A percentile compares a stretch with the other conserved stretches of the same genome.
These are phyloP conservation scores for Drosophila differens DNA, from an alignment of 2,888 invertebrate genomes.

Conservation along the genomic window DNA sequence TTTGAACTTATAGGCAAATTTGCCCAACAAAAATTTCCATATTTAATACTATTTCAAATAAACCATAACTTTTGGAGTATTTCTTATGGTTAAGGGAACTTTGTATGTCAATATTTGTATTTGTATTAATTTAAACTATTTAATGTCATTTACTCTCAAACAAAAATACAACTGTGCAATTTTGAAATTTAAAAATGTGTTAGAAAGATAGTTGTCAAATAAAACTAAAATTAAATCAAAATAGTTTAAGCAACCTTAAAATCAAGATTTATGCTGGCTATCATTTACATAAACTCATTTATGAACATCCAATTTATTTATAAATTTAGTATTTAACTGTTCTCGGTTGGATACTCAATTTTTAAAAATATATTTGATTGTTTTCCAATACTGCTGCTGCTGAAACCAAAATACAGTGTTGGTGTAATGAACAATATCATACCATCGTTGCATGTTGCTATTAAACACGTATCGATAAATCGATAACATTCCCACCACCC, in stretches of 20 bases:
- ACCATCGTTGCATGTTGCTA: background rate
- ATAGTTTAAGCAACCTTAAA: background rate
- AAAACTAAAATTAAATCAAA: background rate
- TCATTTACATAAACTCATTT: background rate
- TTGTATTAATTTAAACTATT: background rate
- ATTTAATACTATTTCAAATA: background rate
- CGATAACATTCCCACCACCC: constrained; percentile 14
- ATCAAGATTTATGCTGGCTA: background rate
- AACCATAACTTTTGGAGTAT: background rate
- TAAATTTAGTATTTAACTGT: background rate
- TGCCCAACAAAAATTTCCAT: background rate
- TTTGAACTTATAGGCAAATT: background rate
- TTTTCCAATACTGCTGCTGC: constrained; percentile 2
- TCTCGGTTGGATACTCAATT: background rate
- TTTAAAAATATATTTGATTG: background rate
- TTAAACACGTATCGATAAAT: constrained; percentile 7
- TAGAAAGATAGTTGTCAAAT: background rate
- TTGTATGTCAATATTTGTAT: background rate
- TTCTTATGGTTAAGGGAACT: background rate
- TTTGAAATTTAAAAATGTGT: background rate
- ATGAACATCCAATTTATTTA: background rate
- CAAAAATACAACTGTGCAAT: background rate
- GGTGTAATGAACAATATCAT: background rate
- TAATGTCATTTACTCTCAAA: background rate
- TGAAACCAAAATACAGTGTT: background rate